Conservation (phyloP, 1,140 invertebrate species). For the Amyelois transitella region DNA sequence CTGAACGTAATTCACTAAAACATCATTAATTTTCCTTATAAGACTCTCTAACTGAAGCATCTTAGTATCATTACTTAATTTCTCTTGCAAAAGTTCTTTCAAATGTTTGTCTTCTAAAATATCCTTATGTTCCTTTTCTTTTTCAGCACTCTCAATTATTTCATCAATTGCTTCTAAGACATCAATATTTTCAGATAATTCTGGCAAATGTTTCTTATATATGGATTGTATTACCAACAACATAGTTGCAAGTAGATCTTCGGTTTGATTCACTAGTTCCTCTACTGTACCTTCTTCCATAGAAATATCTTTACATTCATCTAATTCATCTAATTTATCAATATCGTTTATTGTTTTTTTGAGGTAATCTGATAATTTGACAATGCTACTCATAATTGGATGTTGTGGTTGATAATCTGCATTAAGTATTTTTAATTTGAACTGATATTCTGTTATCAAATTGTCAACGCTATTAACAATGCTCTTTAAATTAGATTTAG, state of each 20-base stretch:
- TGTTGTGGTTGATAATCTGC: constrained; percentile 33
- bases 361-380: constrained; percentile 41
- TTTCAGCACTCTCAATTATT: constrained; percentile 54
- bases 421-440: constrained; percentile 31
- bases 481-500: constrained; percentile 44
- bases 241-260: constrained; percentile 76
- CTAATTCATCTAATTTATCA: constrained; percentile 26
- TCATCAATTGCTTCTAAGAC: constrained; percentile 57
- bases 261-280: constrained; percentile 59
- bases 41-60: constrained; percentile 70
- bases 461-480: constrained; percentile 34
- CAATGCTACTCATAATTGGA: constrained; percentile 52
- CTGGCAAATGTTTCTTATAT: constrained; percentile 77
- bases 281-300: constrained; percentile 27
- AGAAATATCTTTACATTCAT: constrained; percentile 25
- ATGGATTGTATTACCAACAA: constrained; percentile 81
- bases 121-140: constrained; percentile 56
- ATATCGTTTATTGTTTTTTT: constrained; percentile 29
- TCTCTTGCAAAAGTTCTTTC: constrained; percentile 77
- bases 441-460: constrained; percentile 56
- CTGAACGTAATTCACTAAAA: constrained; percentile 36
- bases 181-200: constrained; percentile 35
- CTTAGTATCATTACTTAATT: constrained; percentile 75
- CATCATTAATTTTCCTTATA: constrained; percentile 32
- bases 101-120: constrained; percentile 78